Evolutionary conservation across 2,888 invertebrate genomes (phyloP).

Genomic region (Calameuta idolon): DNA sequence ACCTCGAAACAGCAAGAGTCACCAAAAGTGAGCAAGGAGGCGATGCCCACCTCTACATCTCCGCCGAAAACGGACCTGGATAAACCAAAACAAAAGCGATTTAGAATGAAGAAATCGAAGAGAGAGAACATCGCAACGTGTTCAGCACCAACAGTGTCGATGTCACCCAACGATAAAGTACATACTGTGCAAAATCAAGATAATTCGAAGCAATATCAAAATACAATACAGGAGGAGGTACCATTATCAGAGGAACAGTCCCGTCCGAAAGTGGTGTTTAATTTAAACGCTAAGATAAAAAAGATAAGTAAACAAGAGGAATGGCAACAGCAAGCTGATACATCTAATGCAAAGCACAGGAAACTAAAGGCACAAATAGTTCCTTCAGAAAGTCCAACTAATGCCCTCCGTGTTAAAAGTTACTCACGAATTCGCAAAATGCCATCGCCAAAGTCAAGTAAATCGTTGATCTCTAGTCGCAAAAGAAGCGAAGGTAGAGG

Average conservation of each 20-base stretch:
- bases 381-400: not conserved
- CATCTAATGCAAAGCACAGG: constrained; percentile 11
- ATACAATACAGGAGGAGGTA: not conserved
- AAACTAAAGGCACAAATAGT: not conserved
- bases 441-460: not conserved
- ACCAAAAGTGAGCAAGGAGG: not conserved
- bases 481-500: not conserved
- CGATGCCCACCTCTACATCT: not conserved
- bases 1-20: not conserved
- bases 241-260: constrained; percentile 28
- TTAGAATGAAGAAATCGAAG: not conserved
- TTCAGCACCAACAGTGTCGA: not conserved
- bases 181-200: not conserved
- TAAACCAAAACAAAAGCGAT: not conserved
- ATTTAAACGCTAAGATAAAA: constrained; percentile 46
- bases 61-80: not conserved
- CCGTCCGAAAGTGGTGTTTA: constrained; percentile 53
- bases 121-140: not conserved
- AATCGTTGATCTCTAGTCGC: not conserved
- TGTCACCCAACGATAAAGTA: not conserved
- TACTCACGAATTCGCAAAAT: not conserved
- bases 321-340: constrained; percentile 38
- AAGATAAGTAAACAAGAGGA: constrained; percentile 42
- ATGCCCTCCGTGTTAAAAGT: not conserved
- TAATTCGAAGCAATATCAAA: not conserved